Evolutionary conservation across 2,797 vertebrate species (phyloP).

Genomic region (Ctenopoma kingsleyae): DNA sequence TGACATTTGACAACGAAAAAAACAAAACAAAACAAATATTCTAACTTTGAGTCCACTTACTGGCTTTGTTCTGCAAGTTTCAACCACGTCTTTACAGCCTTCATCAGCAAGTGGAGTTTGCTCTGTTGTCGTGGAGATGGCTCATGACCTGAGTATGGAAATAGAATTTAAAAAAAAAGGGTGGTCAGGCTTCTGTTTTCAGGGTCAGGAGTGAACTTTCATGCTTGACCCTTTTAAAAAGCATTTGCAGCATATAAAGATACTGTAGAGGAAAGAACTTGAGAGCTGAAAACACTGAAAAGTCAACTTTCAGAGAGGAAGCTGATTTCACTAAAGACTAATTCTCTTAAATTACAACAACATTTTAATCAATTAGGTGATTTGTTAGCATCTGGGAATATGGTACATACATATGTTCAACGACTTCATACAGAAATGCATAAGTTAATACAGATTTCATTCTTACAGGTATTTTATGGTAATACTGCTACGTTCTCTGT

Average conservation of each 20-base stretch:
- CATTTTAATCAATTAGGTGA: too few species aligned
- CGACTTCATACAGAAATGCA: too few species aligned
- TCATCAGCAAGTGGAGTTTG: neutral
- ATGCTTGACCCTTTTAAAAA: neutral
- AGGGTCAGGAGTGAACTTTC: neutral
- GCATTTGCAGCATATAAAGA: neutral
- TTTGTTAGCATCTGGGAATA: too few species aligned
- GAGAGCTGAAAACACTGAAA: too few species aligned
- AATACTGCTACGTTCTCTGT: too few species aligned
- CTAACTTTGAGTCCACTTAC: neutral
- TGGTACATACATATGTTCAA: too few species aligned
- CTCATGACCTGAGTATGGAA: conserved; percentile 12
- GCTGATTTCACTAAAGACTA: too few species aligned
- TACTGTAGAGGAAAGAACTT: neutral
- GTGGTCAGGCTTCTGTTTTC: neutral
- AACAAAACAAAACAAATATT: neutral
- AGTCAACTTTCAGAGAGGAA: neutral
- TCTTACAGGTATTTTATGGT: too few species aligned
- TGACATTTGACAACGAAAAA: neutral
- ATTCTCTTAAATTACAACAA: too few species aligned
- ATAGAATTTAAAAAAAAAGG: neutral
- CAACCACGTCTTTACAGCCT: neutral
- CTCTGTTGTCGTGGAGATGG: neutral
- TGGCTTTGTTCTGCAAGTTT: neutral
- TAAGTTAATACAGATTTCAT: too few species aligned